Evolutionary conservation across 2,888 invertebrate genomes (phyloP).

Genomic region (Caenorhabditis uteleia): DNA sequence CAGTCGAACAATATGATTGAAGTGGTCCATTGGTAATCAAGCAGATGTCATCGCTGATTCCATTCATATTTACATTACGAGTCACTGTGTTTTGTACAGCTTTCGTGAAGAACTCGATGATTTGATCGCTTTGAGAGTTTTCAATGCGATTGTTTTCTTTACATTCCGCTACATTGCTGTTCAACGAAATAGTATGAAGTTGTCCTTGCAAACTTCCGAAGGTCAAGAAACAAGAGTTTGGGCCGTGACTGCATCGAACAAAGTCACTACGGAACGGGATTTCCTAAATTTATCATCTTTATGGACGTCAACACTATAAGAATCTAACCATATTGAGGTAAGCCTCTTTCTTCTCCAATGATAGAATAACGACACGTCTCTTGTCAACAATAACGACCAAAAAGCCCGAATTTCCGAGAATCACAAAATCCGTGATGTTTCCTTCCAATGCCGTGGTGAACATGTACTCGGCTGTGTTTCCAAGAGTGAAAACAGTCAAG

Average conservation of each 20-base stretch:
- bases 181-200: slow-evolving; percentile 4
- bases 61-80: background rate
- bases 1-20: slow-evolving; percentile 11
- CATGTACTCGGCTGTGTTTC: slow-evolving; percentile 13
- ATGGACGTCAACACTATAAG: too few relatives aligned
- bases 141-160: slow-evolving; percentile 30
- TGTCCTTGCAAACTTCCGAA: slow-evolving; percentile 18
- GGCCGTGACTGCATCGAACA: slow-evolving; percentile 12
- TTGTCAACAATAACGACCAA: slow-evolving; percentile 14
- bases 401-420: slow-evolving; percentile 26
- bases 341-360: slow-evolving; percentile 16
- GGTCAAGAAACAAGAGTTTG: slow-evolving; percentile 10
- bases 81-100: background rate
- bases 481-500: slow-evolving; percentile 22
- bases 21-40: slow-evolving; percentile 13
- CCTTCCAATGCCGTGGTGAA: slow-evolving; percentile 8
- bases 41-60: background rate
- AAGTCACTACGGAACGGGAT: slow-evolving; percentile 19
- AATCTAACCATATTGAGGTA: slow-evolving; percentile 12
- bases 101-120: slow-evolving; percentile 19
- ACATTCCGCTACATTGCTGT: slow-evolving; percentile 13
- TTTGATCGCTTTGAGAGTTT: slow-evolving; percentile 9
- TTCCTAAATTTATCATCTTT: too few relatives aligned
- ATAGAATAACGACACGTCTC: slow-evolving; percentile 8
- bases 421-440: slow-evolving; percentile 21